Conservation (phyloP, 1,140 invertebrate species). For the Drosophila pseudoananassae region DNA sequence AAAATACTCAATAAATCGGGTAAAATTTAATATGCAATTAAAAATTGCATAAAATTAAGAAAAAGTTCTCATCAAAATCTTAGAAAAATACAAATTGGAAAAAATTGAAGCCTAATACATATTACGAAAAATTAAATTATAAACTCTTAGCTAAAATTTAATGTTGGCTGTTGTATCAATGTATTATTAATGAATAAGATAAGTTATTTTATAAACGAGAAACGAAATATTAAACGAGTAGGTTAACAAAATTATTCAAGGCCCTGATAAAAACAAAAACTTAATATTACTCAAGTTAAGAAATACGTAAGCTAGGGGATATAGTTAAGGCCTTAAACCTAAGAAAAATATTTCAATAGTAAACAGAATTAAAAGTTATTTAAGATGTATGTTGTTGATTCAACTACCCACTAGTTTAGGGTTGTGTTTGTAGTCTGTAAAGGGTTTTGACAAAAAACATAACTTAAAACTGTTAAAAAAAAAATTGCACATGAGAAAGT, state of each 20-base stretch:
- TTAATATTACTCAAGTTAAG: conserved; percentile 13
- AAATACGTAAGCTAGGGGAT: conserved; percentile 17
- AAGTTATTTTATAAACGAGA: not conserved
- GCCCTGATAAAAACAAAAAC: conserved; percentile 18
- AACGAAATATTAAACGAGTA: conserved; percentile 9
- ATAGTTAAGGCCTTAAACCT: not conserved
- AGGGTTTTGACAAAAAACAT: conserved; percentile 2
- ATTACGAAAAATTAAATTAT: not conserved
- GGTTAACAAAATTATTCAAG: conserved; percentile 11
- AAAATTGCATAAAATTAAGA: conserved; percentile 7
- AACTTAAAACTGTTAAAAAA: conserved; percentile 7
- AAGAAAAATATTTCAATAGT: not conserved
- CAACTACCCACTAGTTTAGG: conserved; percentile 41
- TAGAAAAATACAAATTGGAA: not conserved
- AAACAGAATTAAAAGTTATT: not conserved
- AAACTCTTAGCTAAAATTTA: conserved; percentile 27
- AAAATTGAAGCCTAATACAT: conserved; percentile 1
- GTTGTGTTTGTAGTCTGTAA: conserved; percentile 31
- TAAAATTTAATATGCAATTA: conserved; percentile 10
- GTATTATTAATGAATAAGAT: not conserved
- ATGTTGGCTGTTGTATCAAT: conserved; percentile 40
- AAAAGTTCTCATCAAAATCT: conserved; percentile 26
- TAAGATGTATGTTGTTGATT: conserved; percentile 20
- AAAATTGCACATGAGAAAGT: conserved; percentile 5
- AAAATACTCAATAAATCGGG: conserved; percentile 52